Evolutionary conservation across 2,113 vertebrate species (phyloP).

Genomic region (Setophaga kirtlandii): DNA sequence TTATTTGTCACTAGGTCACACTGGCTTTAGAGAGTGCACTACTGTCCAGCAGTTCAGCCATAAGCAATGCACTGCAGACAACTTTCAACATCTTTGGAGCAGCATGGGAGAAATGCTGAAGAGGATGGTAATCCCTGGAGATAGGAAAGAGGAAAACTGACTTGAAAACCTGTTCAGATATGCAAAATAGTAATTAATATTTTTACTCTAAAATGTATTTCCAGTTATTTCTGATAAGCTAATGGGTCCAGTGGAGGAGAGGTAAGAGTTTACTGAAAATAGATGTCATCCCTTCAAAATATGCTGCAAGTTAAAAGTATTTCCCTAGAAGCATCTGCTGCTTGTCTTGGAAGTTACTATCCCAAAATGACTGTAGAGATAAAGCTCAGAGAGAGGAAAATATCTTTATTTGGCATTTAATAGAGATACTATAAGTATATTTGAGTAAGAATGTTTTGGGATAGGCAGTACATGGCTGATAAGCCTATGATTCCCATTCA

Average conservation of each 20-base stretch:
- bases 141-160: not conserved
- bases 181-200: not conserved
- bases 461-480: not conserved
- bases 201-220: not conserved
- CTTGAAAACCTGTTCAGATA: not conserved
- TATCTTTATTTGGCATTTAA: conserved; percentile 3
- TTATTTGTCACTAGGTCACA: not conserved
- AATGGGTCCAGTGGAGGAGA: not conserved
- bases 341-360: not conserved
- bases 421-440: not conserved
- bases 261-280: not conserved
- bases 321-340: not conserved
- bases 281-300: not conserved
- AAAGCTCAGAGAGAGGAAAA: conserved; percentile 19
- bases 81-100: not conserved
- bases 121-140: not conserved
- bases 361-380: not conserved
- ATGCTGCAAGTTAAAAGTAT: not conserved
- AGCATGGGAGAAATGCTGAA: not conserved
- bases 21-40: not conserved
- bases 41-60: not conserved
- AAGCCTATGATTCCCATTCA: not conserved
- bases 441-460: not conserved
- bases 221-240: not conserved
- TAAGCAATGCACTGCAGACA: not conserved